Base-by-base conservation (phyloP, 2,797 vertebrate genomes). In the Sebastes minor region DNA sequence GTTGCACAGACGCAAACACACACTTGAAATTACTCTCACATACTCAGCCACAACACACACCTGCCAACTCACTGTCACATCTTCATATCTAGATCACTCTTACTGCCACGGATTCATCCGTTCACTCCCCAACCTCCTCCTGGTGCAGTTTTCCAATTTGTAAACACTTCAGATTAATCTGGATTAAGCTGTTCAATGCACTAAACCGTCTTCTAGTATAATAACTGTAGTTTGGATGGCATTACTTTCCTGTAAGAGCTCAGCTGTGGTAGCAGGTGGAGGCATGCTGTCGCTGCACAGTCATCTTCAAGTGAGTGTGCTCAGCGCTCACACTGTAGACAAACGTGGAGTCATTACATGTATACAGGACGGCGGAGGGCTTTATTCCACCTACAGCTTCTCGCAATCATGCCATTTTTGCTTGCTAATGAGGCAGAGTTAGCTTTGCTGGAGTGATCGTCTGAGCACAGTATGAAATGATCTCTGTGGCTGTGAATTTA, bases 201-300 rank as follows among this genome's bases (percentile, higher is more conserved):
- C 52, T 56, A 66, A 83, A 76, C 83, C 76, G 25, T 71, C 65
- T 60, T 64, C 73, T 49, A 8, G 65, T 74, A 16, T 76, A 81
- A 80, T 81, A 82, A 77, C 67, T 78, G 61, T 5, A 80, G 55
- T 86, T 83, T 81, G 78, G 81, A 80, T 65, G 69, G 42, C 28
- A 57, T 83, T 74, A 56, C 69, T 70, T 84, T 74, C 49, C 72
- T 79, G 35, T 67, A 60, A 67, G 80, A 86, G 84, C 84, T 89
- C 84, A 82, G 84, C 85, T 82, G 77, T 79, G 79, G 71, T 57
- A 77, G 84, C 84, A 91, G 82, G 82, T 86, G 88, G 81, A 87
- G 78, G 78, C 88, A 68, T 52, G 53, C 79, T 82, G 85, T 82
- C 80, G 56, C 59, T 18, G 57, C 74, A 25, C 71, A 78, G 75